Evolutionary conservation across 2,888 invertebrate genomes (phyloP).

Genomic region (Frankliniella fusca): DNA sequence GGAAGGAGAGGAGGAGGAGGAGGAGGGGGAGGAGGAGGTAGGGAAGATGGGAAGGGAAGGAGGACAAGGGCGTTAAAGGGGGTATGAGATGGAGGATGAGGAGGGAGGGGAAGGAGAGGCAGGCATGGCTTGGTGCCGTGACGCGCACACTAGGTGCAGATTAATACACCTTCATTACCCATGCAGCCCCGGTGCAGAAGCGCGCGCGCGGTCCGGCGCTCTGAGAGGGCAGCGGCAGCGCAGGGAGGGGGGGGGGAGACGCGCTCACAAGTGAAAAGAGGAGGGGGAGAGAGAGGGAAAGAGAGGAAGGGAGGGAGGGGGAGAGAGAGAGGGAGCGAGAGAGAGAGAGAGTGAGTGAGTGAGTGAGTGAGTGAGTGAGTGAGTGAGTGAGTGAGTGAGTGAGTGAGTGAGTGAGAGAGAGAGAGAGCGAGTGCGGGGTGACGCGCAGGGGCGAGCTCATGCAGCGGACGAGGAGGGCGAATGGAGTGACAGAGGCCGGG

Average conservation of each 20-base stretch:
- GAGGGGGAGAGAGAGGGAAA: neutral
- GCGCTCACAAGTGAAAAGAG: too few relatives aligned
- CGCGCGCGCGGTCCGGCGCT: too few relatives aligned
- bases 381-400: neutral
- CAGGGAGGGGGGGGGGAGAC: too few relatives aligned
- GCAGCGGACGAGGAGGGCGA: neutral
- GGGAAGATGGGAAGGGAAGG: too few relatives aligned
- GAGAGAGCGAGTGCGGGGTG: neutral
- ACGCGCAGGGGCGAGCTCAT: neutral
- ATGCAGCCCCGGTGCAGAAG: too few relatives aligned
- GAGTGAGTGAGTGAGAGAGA: neutral
- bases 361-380: neutral
- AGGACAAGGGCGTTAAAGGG: too few relatives aligned
- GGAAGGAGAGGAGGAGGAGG: too few relatives aligned
- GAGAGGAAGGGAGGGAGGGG: neutral
- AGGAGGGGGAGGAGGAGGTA: too few relatives aligned
- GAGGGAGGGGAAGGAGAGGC: too few relatives aligned
- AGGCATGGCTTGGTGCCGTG: neutral
- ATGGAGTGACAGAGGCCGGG: neutral
- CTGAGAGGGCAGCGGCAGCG: too few relatives aligned
- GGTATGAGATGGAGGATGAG: too few relatives aligned
- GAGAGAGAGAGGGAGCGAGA: neutral
- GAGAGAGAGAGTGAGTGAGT: neutral
- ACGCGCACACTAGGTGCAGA: neutral
- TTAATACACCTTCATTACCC: neutral